Percentiles rank a stretch among this genome's conserved stretches.
These are phyloP conservation scores for Procapra przewalskii DNA, from an alignment of 2,113 vertebrate species.

Conservation along the genomic window DNA sequence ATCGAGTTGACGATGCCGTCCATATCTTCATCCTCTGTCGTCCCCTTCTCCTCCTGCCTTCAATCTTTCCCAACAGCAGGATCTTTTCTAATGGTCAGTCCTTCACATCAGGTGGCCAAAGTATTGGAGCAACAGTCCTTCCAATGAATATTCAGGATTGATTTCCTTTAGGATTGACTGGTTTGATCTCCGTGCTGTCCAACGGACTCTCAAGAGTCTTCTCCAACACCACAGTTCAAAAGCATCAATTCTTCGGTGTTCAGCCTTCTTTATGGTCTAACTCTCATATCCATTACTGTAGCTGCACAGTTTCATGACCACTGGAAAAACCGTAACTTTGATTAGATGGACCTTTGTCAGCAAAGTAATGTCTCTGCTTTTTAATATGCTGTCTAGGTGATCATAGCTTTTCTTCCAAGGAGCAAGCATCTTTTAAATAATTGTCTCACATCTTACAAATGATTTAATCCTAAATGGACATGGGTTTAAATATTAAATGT, in stretches of 20 bases:
- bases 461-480: not conserved
- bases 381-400: not conserved
- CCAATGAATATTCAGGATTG: not conserved
- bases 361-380: not conserved
- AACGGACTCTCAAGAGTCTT: not conserved
- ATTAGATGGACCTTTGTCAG: accelerated
- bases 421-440: not conserved
- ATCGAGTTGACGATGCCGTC: not conserved
- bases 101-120: not conserved
- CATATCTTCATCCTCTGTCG: not conserved
- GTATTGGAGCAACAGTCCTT: not conserved
- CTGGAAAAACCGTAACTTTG: not conserved
- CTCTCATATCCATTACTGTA: not conserved
- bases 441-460: not conserved
- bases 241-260: not conserved
- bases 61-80: not conserved
- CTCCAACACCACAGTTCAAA: not conserved
- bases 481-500: not conserved
- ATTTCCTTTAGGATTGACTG: not conserved
- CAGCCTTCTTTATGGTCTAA: not conserved
- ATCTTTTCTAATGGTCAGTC: not conserved
- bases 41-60: not conserved
- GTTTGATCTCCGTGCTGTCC: not conserved
- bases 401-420: not conserved
- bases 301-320: not conserved